These are phyloP conservation scores for Puma concolor DNA, from an alignment of 2,113 vertebrate genomes.

Conservation along the genomic window DNA sequence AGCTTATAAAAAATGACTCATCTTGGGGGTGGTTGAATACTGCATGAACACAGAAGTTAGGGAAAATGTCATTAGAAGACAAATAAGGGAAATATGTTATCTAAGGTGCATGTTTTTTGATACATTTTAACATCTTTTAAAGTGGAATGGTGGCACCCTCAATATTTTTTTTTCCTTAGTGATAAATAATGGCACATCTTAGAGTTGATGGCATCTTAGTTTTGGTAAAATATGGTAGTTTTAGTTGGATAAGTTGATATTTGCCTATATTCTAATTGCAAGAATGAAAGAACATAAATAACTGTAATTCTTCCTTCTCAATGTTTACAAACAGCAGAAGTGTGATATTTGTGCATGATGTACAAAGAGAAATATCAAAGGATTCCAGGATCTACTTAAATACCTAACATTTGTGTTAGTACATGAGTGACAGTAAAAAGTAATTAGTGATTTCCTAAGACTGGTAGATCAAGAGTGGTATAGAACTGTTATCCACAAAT, in stretches of 20 bases:
- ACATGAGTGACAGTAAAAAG: not conserved
- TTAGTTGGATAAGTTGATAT: not conserved
- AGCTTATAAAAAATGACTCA: not conserved
- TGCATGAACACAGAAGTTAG: not conserved
- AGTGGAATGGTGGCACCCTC: not conserved
- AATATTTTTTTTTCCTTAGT: not conserved
- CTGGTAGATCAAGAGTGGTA: not conserved
- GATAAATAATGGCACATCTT: not conserved
- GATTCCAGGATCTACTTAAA: not conserved
- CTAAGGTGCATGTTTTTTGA: not conserved
- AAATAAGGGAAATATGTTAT: not conserved
- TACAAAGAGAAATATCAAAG: not conserved
- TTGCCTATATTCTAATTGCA: not conserved
- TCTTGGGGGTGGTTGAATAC: not conserved
- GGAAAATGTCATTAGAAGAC: not conserved
- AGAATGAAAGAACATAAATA: not conserved
- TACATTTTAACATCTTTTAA: not conserved
- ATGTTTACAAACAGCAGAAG: not conserved
- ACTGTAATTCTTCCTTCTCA: not conserved
- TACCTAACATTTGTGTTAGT: not conserved
- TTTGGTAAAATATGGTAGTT: constrained; percentile 36
- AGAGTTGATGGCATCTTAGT: not conserved
- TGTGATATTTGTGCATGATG: not conserved
- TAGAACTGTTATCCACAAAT: not conserved
- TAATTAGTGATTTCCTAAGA: not conserved